Evolutionary conservation across 2,888 invertebrate genomes (phyloP).

Genomic region (Leptinotarsa juncta): DNA sequence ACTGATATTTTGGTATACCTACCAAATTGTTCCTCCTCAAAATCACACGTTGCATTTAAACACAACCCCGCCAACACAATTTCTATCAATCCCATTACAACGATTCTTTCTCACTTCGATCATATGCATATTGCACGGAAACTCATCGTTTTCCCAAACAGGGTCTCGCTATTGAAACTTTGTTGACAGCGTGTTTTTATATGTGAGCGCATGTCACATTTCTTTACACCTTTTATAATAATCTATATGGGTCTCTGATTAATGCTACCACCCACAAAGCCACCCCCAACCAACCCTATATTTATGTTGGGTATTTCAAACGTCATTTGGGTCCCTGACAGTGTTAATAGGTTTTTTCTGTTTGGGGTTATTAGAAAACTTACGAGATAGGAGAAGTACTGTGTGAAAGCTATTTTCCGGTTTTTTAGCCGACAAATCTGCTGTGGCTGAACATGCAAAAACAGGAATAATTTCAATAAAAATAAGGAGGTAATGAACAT

Average conservation of each 20-base stretch:
- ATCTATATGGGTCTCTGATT: slow-evolving; percentile 1
- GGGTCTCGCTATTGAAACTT: neutral
- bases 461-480: no score
- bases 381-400: no score
- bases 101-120: neutral
- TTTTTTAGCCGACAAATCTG: no score
- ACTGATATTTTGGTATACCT: slow-evolving; percentile 1
- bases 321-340: neutral
- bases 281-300: neutral
- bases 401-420: no score
- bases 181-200: neutral
- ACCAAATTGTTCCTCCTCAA: slow-evolving; percentile 40
- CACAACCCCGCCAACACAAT: slow-evolving; percentile 49
- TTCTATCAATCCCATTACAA: slow-evolving; percentile 49
- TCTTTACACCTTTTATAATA: neutral
- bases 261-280: neutral
- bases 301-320: neutral
- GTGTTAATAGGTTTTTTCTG: neutral
- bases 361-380: no score
- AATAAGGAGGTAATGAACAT: no score
- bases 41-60: slow-evolving; percentile 49
- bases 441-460: no score
- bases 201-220: slow-evolving; percentile 3
- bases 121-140: slow-evolving; percentile 23
- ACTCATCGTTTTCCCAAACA: neutral